Base-by-base conservation (phyloP, 1,140 invertebrate species). In the Penaeus vannamei region DNA sequence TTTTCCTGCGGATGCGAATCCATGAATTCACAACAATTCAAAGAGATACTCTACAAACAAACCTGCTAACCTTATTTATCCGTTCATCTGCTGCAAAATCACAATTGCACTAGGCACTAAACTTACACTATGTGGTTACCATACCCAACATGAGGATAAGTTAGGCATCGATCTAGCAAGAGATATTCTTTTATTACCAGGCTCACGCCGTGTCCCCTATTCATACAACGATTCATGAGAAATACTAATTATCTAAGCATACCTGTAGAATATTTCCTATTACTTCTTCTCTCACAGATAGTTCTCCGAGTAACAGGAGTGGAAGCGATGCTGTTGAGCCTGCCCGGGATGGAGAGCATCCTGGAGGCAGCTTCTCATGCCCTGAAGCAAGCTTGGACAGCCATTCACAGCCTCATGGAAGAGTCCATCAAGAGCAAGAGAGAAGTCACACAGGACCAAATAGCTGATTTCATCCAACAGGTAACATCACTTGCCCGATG, bases 381-480 rank as follows among this genome's bases (percentile, higher is more conserved):
- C 19, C 84, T 85, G 23, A n/a, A 64, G 0, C 36, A 86, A 1
- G 77, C 89, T 26, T 87, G 87, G 83, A 60, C 84, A 23, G 84
- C 53, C 59, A n/a, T 66, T 4, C 59, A 82, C 8, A 64, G 60
- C 72, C 36, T 89, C 69, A 32, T 69, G 19, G 32, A 26, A 12
- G 22, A 29, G 23, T 36, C 66, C 26, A 36, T 29, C 64, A 88
- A 86, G 64, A 72, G 3, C 42, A 91, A 86, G 79, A 84, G 90
- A 60, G 87, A 91, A 23, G 53, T 85, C 29, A 77, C 64, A 10
- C 86, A 80, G 0, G 86, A 89, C 0, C 84, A 91, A 61, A 77
- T 91, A 46, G 66, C 66, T 12, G 69, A 91, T 32, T 89, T 91
- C 77, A 89, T 91, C 42, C 60, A 88, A 32, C 85, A 85, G 79